Percentiles rank a stretch among this genome's conserved stretches.
Evolutionary conservation across 2,113 vertebrate species (phyloP).

Genomic region (Sapajus apella): DNA sequence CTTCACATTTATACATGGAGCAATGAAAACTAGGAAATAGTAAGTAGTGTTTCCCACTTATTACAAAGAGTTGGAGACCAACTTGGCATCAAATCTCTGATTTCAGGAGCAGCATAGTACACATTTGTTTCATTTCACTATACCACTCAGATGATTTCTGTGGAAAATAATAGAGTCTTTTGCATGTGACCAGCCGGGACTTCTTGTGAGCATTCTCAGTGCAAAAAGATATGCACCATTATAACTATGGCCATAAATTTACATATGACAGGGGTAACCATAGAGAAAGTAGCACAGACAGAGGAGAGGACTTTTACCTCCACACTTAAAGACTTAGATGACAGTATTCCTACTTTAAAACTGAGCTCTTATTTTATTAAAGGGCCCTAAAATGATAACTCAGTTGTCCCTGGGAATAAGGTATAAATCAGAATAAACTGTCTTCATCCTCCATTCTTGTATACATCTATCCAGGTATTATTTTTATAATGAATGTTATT

Average conservation of each 20-base stretch:
- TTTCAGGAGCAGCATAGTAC: background rate
- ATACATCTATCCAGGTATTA: background rate
- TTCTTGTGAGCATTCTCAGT: background rate
- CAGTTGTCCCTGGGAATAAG: background rate
- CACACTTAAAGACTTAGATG: background rate
- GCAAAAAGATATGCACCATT: background rate
- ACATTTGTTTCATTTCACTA: background rate
- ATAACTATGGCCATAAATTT: background rate
- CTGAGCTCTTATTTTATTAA: background rate
- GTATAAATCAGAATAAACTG: background rate
- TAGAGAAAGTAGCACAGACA: background rate
- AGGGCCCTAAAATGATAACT: background rate
- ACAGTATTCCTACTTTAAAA: background rate
- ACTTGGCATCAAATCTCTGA: background rate
- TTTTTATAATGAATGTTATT: constrained; percentile 24
- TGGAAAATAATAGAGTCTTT: background rate
- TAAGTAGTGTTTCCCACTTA: background rate
- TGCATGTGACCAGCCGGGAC: background rate
- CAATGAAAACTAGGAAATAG: background rate
- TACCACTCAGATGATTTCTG: background rate
- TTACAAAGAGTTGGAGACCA: background rate
- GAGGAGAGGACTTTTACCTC: background rate
- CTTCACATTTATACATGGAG: background rate
- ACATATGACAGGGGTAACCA: background rate
- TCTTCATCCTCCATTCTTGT: background rate